A percentile compares a stretch with the other conserved stretches of the same genome.
Evolutionary conservation across 2,888 invertebrate species (phyloP).

Genomic region (Dysmachus trigonus): DNA sequence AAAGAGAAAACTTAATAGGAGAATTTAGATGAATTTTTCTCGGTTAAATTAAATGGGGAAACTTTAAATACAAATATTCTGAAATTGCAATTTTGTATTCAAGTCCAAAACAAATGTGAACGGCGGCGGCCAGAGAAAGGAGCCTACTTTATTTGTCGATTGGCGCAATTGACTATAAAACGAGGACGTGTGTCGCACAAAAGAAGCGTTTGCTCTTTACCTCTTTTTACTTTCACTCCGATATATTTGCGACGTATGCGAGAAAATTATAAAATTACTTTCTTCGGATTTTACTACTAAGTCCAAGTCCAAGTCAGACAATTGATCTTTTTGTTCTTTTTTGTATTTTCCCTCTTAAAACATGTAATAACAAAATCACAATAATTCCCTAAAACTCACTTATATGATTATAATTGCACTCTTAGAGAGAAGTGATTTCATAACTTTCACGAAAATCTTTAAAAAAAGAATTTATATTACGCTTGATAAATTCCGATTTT

Average conservation of each 20-base stretch:
- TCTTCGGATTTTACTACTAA: background rate
- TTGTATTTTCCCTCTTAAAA: no score
- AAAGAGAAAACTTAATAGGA: no score
- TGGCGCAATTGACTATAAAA: background rate
- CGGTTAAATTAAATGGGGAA: no score
- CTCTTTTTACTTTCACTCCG: background rate
- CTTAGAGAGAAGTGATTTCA: no score
- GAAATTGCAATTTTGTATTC: background rate
- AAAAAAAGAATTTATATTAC: no score
- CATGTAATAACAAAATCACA: no score
- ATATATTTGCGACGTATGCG: background rate
- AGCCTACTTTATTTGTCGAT: background rate
- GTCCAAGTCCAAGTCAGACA: background rate
- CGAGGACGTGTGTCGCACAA: background rate
- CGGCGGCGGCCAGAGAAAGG: background rate
- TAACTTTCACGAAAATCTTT: no score
- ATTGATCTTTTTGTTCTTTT: no score
- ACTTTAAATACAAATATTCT: background rate
- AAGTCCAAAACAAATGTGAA: background rate
- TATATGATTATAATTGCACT: no score
- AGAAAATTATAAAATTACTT: background rate
- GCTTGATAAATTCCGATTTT: no score
- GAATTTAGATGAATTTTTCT: no score
- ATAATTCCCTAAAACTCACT: no score
- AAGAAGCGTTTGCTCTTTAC: background rate